Base-by-base conservation (phyloP, 2,888 invertebrate genomes). In the Cheilosia urbana region DNA sequence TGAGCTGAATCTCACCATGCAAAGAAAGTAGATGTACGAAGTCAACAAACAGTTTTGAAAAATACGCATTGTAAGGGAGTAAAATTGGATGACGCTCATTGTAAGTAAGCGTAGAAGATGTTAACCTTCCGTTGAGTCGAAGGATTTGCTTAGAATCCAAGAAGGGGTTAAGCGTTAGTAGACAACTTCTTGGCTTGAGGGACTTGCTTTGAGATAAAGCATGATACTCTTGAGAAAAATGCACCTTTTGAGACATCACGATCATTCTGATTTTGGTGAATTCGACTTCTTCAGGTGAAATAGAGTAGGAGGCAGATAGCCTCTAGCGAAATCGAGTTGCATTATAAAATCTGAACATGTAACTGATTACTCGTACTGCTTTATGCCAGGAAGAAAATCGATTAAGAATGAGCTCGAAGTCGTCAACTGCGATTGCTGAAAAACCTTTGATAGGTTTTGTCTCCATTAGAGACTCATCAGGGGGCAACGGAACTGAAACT, bases 51-150 rank as follows among this genome's bases (percentile, higher is more conserved):
- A 9, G 4, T 7, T 37, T 3, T 19, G 7, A 19, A 17, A 17
- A 6, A 19, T 19, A 9, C 34, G 34, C 5, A 19, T 47, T 45
- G 5, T 51, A 51, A 15, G 13, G 53, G 11, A 55, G 34, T 4
- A 55, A 15, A 30, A 53, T 53, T 11, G 85, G 76, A 42, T 42
- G 11, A 60, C 53, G 11, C n/a, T 79, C 75, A 2, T 17, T 17
- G 24, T 24, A 45, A 2, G 24, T 47, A 15, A 27, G 65, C 27
- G 15, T 19, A n/a, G 9, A n/a, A 1, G 17, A 13, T 15, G 55
- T 15, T 30, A 65, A 19, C 2, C 45, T 17, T 7, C 58, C 58
- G 30, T 58, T 57, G 11, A 37, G 27, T 5, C 71, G 24, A 2
- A 71, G 13, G 2, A 71, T 6, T 0, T 47, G 17, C 4, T 42